Evolutionary conservation across 2,113 vertebrate species (phyloP).

Genomic region (Rhabdomys dilectus): DNA sequence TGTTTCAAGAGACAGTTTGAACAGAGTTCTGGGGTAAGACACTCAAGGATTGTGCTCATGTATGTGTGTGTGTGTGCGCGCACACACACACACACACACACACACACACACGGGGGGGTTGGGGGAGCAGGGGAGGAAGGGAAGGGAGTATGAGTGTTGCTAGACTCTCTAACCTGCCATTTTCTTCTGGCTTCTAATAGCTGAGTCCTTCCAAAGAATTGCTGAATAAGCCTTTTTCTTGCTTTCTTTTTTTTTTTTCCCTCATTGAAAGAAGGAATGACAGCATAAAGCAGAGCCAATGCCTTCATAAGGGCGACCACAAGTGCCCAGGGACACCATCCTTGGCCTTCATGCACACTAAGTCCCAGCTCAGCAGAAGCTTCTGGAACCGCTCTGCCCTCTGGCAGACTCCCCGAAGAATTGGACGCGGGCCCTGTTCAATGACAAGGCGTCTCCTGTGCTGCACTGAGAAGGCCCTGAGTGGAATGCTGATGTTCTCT

Average conservation of each 20-base stretch:
- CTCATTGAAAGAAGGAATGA: not conserved
- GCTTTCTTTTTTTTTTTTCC: too few relatives aligned
- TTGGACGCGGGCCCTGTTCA: constrained; percentile 11
- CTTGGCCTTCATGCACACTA: not conserved
- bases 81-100: not conserved
- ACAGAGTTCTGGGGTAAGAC: not conserved
- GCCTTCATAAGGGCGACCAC: not conserved
- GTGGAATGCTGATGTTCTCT: not conserved
- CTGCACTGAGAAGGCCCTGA: not conserved
- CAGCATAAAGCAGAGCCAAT: not conserved
- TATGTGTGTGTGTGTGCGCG: too few relatives aligned
- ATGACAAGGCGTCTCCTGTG: constrained; percentile 12
- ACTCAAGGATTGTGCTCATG: too few relatives aligned
- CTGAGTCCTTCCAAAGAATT: not conserved
- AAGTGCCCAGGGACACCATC: not conserved
- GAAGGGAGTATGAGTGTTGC: not conserved
- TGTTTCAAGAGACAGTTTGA: not conserved
- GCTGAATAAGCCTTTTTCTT: not conserved
- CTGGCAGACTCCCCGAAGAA: not conserved
- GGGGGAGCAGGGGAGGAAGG: too few relatives aligned
- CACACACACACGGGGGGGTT: not conserved
- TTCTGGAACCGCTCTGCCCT: not conserved
- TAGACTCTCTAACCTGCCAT: not conserved
- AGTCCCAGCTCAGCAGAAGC: not conserved
- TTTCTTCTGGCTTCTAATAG: not conserved